phyloP scores from a whole-genome alignment of 2,113 vertebrate species.

The Tragelaphus imberbis region DNA sequence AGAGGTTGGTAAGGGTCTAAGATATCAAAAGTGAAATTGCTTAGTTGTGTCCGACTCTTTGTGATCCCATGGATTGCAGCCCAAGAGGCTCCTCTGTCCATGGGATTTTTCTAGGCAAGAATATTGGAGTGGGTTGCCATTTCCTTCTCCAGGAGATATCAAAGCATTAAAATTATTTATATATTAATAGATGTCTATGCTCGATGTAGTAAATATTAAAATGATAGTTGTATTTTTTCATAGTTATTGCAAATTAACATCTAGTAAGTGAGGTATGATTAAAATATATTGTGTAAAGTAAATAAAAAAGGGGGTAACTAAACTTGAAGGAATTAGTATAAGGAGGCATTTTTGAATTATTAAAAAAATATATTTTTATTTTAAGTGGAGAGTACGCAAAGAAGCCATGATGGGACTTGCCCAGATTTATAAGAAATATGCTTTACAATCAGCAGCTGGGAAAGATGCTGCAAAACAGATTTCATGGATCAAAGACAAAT shows the following conservation, averaged over 20 bases:
- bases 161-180: neutral
- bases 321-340: slow-evolving; percentile 2
- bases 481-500: slow-evolving; percentile 99
- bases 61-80: neutral
- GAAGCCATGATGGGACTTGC: slow-evolving; percentile 99
- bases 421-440: slow-evolving; percentile 97
- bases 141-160: neutral
- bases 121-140: neutral
- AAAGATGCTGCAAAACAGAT: slow-evolving; percentile 98
- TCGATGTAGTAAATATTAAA: neutral
- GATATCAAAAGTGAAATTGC: neutral
- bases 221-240: neutral
- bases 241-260: neutral
- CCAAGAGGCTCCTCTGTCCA: neutral
- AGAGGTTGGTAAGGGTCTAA: neutral
- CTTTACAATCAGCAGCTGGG: slow-evolving; percentile 94
- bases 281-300: neutral
- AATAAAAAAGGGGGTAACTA: neutral
- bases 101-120: neutral
- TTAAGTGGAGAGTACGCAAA: slow-evolving; percentile 97
- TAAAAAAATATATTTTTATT: slow-evolving; percentile 39
- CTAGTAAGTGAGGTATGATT: neutral
- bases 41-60: neutral
- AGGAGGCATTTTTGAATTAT: slow-evolving; percentile 31
- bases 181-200: neutral